phyloP scores from a whole-genome alignment of 37 sponge, comb jelly and placozoan species.

The Beroe forskalii region DNA sequence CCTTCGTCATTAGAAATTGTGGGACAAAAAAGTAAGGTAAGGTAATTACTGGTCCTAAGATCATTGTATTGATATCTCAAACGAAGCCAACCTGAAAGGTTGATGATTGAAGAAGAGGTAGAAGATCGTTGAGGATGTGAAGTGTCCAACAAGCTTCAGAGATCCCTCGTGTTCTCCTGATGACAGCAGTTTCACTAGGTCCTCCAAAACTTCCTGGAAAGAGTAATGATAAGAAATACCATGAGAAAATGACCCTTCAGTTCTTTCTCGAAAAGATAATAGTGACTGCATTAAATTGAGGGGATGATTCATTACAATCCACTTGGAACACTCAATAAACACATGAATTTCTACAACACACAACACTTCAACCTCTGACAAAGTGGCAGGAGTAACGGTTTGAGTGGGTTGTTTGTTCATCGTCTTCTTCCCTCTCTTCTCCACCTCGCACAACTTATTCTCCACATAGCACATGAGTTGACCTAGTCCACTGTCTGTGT shows the following conservation, averaged over 20 bases:
- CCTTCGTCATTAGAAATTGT: no score
- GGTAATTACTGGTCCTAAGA: no score
- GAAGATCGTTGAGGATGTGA: not conserved
- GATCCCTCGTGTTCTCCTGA: not conserved
- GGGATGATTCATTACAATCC: no score
- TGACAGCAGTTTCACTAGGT: not conserved
- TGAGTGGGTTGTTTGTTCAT: not conserved
- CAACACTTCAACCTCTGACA: no score
- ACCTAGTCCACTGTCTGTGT: constrained; percentile 10
- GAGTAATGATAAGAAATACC: not conserved
- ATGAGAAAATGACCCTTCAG: no score
- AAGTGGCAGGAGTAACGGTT: not conserved
- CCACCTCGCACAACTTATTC: not conserved
- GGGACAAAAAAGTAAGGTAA: not conserved
- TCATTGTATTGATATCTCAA: no score
- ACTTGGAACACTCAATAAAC: no score
- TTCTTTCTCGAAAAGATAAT: no score
- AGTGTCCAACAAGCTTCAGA: not conserved
- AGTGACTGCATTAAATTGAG: not conserved
- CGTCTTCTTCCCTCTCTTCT: not conserved
- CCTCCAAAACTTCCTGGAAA: constrained; percentile 34
- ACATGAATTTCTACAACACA: no score
- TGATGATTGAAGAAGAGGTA: constrained; percentile 43
- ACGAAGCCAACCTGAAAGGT: constrained; percentile 46
- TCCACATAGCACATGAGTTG: constrained; percentile 38